These are phyloP conservation scores for Capromys pilorides DNA, from an alignment of 2,797 vertebrate species.

Conservation along the genomic window DNA sequence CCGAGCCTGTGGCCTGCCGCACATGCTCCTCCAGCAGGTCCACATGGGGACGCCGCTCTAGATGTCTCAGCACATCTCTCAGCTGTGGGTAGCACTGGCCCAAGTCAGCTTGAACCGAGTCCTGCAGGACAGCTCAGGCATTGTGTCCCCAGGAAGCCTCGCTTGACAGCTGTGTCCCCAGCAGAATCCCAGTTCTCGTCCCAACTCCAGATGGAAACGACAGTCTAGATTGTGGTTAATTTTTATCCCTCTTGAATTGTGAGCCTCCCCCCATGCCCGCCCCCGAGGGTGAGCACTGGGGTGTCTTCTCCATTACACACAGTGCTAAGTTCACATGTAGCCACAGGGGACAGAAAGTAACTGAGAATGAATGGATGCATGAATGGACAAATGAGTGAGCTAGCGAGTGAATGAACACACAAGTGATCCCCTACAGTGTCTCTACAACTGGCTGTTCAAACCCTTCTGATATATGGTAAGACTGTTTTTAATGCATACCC, in stretches of 20 bases:
- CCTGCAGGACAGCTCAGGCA: not conserved
- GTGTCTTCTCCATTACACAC: not conserved
- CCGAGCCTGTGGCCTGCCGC: not conserved
- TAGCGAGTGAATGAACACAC: not conserved
- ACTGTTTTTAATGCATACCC: not conserved
- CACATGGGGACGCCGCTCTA: not conserved
- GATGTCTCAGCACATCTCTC: rapidly evolving
- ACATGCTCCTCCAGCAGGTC: not conserved
- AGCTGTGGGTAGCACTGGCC: not conserved
- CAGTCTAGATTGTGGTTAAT: not conserved
- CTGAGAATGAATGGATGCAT: not conserved
- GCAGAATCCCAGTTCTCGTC: not conserved
- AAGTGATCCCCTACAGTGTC: not conserved
- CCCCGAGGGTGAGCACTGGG: not conserved
- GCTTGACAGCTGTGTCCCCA: not conserved
- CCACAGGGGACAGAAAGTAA: not conserved
- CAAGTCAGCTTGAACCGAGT: not conserved
- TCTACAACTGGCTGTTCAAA: not conserved
- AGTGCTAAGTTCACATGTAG: not conserved
- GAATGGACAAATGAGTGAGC: not conserved
- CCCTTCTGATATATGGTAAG: not conserved
- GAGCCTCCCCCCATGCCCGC: too few relatives aligned
- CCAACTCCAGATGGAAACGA: too few relatives aligned
- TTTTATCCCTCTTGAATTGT: not conserved
- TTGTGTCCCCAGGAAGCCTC: not conserved